phyloP scores from a whole-genome alignment of 2,113 vertebrate genomes.

The Aythya baeri region DNA sequence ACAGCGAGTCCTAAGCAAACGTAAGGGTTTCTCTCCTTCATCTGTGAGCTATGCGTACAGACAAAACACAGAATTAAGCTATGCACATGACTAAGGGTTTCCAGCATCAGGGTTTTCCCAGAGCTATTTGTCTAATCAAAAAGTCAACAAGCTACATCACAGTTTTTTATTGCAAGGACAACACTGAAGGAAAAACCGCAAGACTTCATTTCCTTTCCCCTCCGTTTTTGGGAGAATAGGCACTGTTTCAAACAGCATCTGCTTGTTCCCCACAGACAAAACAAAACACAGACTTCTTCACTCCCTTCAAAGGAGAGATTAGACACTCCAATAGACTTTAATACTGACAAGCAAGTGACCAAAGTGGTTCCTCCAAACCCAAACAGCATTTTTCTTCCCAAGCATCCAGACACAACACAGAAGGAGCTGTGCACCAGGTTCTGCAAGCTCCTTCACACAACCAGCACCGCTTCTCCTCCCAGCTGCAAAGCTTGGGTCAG shows the following conservation, averaged over 20 bases:
- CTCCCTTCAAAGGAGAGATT: constrained; percentile 24
- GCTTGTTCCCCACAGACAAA: constrained; percentile 22
- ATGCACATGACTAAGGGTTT: background rate
- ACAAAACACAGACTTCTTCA: constrained; percentile 5
- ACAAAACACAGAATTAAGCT: constrained; percentile 2
- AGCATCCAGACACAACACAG: constrained; percentile 25
- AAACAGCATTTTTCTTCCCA: constrained; percentile 38
- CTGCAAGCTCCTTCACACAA: background rate
- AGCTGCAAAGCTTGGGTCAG: background rate
- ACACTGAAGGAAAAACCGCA: constrained; percentile 3
- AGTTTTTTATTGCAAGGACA: background rate
- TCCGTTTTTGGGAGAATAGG: background rate
- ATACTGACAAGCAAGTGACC: background rate
- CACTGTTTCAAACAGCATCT: constrained; percentile 1
- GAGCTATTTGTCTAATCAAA: background rate
- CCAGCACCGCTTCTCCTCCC: background rate
- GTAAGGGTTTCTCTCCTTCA: background rate
- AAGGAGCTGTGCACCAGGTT: fast-evolving
- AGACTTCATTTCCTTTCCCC: constrained; percentile 37
- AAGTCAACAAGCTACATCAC: background rate
- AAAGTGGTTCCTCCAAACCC: constrained; percentile 18
- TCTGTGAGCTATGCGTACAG: background rate
- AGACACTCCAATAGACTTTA: background rate
- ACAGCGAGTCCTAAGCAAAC: background rate
- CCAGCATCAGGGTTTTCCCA: constrained; percentile 2